Percentiles rank a stretch among this genome's conserved stretches.
phyloP scores from a whole-genome alignment of 2,797 vertebrate species.

The Zalophus californianus region DNA sequence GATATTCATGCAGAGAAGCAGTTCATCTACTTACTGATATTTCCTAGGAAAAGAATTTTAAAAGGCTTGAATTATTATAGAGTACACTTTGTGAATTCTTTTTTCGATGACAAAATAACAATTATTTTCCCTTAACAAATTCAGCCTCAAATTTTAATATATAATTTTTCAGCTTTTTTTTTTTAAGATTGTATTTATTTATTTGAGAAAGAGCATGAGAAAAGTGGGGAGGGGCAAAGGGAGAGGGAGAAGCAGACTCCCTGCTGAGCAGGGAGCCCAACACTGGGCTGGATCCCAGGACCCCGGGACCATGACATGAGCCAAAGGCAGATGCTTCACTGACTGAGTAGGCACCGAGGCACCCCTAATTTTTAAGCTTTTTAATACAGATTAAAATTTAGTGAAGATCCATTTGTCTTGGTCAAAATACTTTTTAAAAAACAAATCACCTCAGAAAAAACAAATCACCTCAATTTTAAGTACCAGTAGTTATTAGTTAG shows the following conservation, averaged over 20 bases:
- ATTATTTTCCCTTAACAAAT: slow-evolving; percentile 40
- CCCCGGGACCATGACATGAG: no score
- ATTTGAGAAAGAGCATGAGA: not conserved
- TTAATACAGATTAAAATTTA: slow-evolving; percentile 42
- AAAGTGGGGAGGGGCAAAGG: not conserved
- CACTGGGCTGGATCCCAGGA: no score
- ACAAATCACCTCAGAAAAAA: not conserved
- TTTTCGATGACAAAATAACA: not conserved
- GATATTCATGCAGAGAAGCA: slow-evolving; percentile 29
- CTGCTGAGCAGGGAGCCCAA: no score
- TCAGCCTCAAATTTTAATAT: slow-evolving; percentile 14
- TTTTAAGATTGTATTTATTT: not conserved
- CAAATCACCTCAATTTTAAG: not conserved
- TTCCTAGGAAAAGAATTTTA: slow-evolving; percentile 59
- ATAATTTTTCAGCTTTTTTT: not conserved
- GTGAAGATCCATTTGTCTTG: not conserved
- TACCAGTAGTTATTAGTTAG: not conserved
- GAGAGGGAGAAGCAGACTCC: no score
- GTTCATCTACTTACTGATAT: slow-evolving; percentile 8
- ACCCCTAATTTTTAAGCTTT: not conserved
- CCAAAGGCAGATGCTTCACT: no score
- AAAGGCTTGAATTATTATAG: slow-evolving; percentile 32
- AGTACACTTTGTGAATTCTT: not conserved
- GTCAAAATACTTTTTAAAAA: slow-evolving; percentile 21
- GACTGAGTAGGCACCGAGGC: no score